Evolutionary conservation across 2,888 invertebrate genomes (phyloP).

Genomic region (Caenorhabditis sp.): DNA sequence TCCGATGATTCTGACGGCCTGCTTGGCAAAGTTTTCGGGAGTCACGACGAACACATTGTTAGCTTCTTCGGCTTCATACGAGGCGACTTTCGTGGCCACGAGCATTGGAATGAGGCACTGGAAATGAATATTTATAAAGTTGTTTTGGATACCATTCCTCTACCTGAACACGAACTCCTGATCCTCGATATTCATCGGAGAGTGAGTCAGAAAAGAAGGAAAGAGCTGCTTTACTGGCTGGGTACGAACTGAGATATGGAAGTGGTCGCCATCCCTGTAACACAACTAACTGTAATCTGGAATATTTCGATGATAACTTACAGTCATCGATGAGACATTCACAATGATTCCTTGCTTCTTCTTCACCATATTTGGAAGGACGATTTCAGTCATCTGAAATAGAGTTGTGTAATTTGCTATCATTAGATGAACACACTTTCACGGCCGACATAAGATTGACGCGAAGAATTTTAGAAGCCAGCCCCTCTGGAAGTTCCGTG

Average conservation of each 20-base stretch:
- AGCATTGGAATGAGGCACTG: constrained; percentile 81
- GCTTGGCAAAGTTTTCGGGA: constrained; percentile 78
- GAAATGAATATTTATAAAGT: background rate
- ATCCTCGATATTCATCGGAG: constrained; percentile 77
- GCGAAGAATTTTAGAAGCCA: constrained; percentile 78
- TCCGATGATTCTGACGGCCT: constrained; percentile 80
- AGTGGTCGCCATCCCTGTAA: constrained; percentile 82
- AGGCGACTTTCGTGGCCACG: constrained; percentile 82
- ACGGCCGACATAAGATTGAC: constrained; percentile 80
- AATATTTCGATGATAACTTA: too few species aligned
- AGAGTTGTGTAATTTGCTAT: background rate
- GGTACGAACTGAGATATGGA: constrained; percentile 81
- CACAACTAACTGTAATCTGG: too few species aligned
- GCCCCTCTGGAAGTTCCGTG: constrained; percentile 75
- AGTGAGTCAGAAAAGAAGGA: constrained; percentile 80
- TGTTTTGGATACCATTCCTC: too few species aligned
- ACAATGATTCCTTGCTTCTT: constrained; percentile 80
- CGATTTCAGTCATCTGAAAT: constrained; percentile 77
- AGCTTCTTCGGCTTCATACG: constrained; percentile 79
- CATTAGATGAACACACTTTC: constrained; percentile 56
- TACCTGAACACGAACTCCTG: constrained; percentile 79
- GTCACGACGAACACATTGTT: constrained; percentile 81
- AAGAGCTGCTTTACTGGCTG: constrained; percentile 81
- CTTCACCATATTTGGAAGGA: constrained; percentile 81
- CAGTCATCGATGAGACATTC: constrained; percentile 82